phyloP scores from a whole-genome alignment of 2,888 invertebrate species.

The Ormyrus rosae region DNA sequence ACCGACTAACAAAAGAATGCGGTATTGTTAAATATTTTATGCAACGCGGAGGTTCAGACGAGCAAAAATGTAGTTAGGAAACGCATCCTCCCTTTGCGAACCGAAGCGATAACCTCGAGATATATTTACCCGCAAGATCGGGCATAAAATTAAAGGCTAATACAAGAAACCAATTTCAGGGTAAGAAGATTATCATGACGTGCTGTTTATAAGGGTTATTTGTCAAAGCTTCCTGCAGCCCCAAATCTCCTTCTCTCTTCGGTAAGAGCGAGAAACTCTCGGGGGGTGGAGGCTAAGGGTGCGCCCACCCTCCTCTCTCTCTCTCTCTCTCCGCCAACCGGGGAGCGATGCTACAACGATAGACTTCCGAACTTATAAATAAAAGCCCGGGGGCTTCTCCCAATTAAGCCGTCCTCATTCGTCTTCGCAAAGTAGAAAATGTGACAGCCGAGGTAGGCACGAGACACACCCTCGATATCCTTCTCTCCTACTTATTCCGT shows the following conservation, averaged over 20 bases:
- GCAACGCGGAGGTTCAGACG: too few species aligned
- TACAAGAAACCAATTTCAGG: conserved; percentile 53
- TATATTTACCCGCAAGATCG: conserved; percentile 20
- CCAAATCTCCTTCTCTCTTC: conserved; percentile 38
- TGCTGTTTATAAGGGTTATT: conserved; percentile 75
- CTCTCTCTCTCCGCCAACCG: conserved; percentile 18
- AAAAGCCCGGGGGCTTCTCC: conserved; percentile 65
- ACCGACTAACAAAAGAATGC: too few species aligned
- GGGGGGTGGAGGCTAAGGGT: background rate
- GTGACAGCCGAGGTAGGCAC: too few species aligned
- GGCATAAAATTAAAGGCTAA: conserved; percentile 47
- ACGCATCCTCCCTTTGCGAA: too few species aligned
- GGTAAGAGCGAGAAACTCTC: background rate
- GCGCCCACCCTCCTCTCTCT: conserved; percentile 3
- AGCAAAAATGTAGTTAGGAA: too few species aligned
- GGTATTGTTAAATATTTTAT: too few species aligned
- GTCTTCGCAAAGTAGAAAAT: conserved; percentile 73
- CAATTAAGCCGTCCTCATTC: conserved; percentile 74
- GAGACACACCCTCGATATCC: too few species aligned
- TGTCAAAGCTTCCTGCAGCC: conserved; percentile 65
- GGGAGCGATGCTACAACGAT: conserved; percentile 62
- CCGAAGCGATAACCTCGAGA: conserved; percentile 42
- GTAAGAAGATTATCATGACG: conserved; percentile 64
- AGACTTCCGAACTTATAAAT: conserved; percentile 74
- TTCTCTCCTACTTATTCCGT: too few species aligned